phyloP scores from a whole-genome alignment of 2,113 vertebrate species.

The Upupa epops region DNA sequence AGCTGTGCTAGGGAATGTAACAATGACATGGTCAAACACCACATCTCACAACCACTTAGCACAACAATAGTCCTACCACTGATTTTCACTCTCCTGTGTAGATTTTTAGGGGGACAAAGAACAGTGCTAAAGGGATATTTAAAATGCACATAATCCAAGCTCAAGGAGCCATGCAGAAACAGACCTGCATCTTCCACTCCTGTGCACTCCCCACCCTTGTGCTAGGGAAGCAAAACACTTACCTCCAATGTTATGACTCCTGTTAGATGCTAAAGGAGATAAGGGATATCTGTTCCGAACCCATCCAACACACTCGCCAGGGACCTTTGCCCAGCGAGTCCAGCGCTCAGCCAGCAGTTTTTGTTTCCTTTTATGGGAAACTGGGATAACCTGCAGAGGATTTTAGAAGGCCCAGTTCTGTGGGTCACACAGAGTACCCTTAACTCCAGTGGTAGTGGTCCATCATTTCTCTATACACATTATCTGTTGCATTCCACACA shows the following conservation, averaged over 20 bases:
- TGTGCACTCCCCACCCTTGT: neutral
- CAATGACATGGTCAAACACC: neutral
- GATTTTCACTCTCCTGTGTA: neutral
- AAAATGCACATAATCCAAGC: neutral
- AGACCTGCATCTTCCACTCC: neutral
- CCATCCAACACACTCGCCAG: neutral
- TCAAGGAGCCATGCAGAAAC: neutral
- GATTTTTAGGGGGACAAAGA: neutral
- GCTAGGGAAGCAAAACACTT: neutral
- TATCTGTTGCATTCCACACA: fast-evolving
- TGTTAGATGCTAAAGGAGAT: neutral
- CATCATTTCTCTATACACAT: neutral
- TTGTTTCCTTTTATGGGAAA: neutral
- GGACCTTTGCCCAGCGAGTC: neutral
- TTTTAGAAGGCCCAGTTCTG: neutral
- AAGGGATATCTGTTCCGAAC: neutral
- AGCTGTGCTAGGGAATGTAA: fast-evolving
- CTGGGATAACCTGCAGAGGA: neutral
- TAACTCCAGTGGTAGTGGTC: neutral
- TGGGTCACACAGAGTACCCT: neutral
- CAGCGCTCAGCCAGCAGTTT: neutral
- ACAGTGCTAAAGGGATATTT: neutral
- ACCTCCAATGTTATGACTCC: neutral
- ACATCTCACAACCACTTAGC: neutral
- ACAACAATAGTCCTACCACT: neutral